phyloP scores from a whole-genome alignment of 2,888 invertebrate species.

The Agriopis marginaria region DNA sequence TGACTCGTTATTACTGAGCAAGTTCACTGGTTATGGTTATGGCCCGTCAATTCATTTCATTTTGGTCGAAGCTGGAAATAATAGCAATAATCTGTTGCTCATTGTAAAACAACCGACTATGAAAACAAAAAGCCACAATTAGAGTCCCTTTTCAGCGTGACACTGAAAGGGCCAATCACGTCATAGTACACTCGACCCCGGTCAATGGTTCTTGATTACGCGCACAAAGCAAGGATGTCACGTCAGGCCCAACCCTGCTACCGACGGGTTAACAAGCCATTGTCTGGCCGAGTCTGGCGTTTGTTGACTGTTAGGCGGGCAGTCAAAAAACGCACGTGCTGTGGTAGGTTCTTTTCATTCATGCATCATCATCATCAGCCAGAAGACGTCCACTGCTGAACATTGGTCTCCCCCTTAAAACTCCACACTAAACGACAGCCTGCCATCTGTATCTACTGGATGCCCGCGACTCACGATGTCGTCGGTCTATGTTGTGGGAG shows the following conservation, averaged over 20 bases:
- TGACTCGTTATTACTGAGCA: no score
- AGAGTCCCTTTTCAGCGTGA: conserved; percentile 14
- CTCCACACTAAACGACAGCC: no score
- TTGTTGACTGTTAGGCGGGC: conserved; percentile 53
- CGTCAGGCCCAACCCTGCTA: conserved; percentile 69
- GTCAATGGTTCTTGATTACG: conserved; percentile 76
- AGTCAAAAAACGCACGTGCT: conserved; percentile 47
- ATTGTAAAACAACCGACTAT: background rate
- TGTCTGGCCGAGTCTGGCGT: conserved; percentile 63
- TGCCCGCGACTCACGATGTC: no score
- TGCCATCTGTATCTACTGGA: no score
- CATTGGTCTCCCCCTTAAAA: no score
- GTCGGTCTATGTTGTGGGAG: no score
- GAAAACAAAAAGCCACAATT: conserved; percentile 15
- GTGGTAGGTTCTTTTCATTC: background rate
- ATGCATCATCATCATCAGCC: background rate
- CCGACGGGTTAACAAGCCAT: conserved; percentile 80
- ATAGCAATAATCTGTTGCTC: background rate
- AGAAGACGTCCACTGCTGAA: no score
- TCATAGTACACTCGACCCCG: conserved; percentile 52
- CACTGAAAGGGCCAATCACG: conserved; percentile 17
- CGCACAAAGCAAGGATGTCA: conserved; percentile 79
- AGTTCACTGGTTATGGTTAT: no score
- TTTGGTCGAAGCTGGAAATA: no score
- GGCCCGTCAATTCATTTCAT: no score